A percentile compares a stretch with the other conserved stretches of the same genome.
Evolutionary conservation across 2,113 vertebrate genomes (phyloP).

Genomic region (Gadus macrocephalus): DNA sequence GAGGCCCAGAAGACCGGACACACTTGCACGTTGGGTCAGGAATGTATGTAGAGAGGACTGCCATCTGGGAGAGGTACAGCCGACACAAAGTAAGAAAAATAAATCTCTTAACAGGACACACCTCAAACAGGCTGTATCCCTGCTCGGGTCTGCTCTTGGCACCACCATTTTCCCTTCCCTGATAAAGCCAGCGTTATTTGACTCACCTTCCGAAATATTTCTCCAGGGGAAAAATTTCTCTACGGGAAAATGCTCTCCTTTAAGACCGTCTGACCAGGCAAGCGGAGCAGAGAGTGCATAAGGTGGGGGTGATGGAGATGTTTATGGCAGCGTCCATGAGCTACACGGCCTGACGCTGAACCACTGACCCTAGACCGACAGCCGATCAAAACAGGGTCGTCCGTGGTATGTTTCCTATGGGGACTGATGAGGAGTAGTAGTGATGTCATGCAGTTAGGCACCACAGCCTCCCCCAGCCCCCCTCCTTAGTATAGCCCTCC

Average conservation of each 20-base stretch:
- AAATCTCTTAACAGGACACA: slow-evolving; percentile 64
- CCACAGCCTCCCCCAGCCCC: slow-evolving; percentile 22
- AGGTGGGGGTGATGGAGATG: slow-evolving; percentile 54
- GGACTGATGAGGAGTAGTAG: slow-evolving; percentile 58
- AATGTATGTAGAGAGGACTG: slow-evolving; percentile 74
- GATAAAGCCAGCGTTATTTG: slow-evolving; percentile 59
- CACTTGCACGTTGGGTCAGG: slow-evolving; percentile 67
- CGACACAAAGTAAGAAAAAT: slow-evolving; percentile 69
- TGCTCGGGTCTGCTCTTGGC: slow-evolving; percentile 54
- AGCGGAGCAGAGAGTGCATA: slow-evolving; percentile 51
- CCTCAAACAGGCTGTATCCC: slow-evolving; percentile 55
- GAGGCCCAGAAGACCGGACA: slow-evolving; percentile 50
- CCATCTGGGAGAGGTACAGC: slow-evolving; percentile 68
- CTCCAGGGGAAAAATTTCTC: slow-evolving; percentile 14
- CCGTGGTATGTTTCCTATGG: slow-evolving; percentile 54
- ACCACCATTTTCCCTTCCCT: slow-evolving; percentile 56
- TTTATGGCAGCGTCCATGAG: slow-evolving; percentile 68
- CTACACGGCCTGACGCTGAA: slow-evolving; percentile 59
- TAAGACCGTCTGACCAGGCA: slow-evolving; percentile 37
- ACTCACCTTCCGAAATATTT: slow-evolving; percentile 60
- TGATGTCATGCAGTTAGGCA: slow-evolving; percentile 55
- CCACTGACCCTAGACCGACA: slow-evolving; percentile 68
- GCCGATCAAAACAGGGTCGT: slow-evolving; percentile 65
- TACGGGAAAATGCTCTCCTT: slow-evolving; percentile 38
- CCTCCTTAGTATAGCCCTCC: slow-evolving; percentile 26